phyloP scores from a whole-genome alignment of 2,797 vertebrate genomes.

The Sardinella longiceps region DNA sequence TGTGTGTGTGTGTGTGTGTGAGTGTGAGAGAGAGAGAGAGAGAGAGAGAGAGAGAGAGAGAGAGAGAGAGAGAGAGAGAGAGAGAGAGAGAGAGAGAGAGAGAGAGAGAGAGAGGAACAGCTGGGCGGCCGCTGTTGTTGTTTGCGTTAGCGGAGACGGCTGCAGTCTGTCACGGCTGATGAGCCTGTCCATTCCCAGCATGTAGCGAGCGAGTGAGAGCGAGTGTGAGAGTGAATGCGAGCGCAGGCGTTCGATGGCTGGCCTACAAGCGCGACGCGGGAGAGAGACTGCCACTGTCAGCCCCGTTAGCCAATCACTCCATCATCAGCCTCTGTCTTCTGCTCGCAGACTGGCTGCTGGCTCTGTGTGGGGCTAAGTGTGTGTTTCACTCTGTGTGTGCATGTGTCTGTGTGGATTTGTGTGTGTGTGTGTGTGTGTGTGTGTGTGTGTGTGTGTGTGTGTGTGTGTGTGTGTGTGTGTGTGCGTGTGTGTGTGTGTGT shows the following conservation, averaged over 20 bases:
- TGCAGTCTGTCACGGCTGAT: constrained; percentile 22
- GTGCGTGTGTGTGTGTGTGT: not conserved
- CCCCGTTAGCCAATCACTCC: constrained; percentile 18
- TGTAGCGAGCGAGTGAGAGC: not conserved
- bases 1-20: too few relatives aligned
- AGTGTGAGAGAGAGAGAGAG: too few relatives aligned
- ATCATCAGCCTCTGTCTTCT: constrained; percentile 6
- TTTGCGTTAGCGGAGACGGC: not conserved
- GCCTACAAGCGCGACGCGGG: not conserved
- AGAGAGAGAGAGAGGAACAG: not conserved
- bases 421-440: constrained; percentile 5
- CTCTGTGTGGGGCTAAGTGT: not conserved
- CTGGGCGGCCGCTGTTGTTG: constrained; percentile 14
- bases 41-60: not conserved
- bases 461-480: not conserved
- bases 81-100: not conserved
- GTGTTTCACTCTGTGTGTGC: not conserved
- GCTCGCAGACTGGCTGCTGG: not conserved
- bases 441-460: not conserved
- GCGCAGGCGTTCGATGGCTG: not conserved
- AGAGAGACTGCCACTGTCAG: constrained; percentile 26
- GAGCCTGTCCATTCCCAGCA: not conserved
- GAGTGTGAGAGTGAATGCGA: not conserved
- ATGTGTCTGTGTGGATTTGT: not conserved
- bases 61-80: not conserved